These are phyloP conservation scores for Ypsolopha scabrella DNA, from an alignment of 2,888 invertebrate species.

Conservation along the genomic window DNA sequence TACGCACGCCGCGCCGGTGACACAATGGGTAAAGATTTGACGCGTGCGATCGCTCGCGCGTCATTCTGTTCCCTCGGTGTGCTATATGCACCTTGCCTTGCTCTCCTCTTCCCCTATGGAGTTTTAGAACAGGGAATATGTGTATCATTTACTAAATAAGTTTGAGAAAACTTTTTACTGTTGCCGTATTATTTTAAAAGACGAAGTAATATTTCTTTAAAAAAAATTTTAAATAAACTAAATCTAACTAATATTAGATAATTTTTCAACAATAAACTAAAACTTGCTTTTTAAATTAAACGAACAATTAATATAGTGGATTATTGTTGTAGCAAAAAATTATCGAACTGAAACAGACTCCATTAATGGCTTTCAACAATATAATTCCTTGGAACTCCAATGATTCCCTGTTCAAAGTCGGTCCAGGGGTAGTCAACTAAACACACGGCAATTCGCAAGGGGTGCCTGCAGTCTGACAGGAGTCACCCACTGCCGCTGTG, in stretches of 20 bases:
- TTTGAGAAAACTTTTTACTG: too few species aligned
- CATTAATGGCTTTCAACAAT: too few species aligned
- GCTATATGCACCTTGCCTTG: slow-evolving; percentile 42
- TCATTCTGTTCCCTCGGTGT: slow-evolving; percentile 12
- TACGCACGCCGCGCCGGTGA: slow-evolving; percentile 16
- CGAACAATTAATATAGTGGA: too few species aligned
- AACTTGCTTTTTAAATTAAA: too few species aligned
- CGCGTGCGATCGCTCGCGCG: slow-evolving; percentile 37
- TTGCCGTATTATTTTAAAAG: too few species aligned
- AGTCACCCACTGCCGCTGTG: slow-evolving; percentile 5
- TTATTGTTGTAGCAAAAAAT: too few species aligned
- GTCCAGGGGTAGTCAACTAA: slow-evolving; percentile 1
- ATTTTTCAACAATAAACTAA: too few species aligned
- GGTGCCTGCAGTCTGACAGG: slow-evolving; percentile 9
- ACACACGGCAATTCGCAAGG: slow-evolving; percentile 1
- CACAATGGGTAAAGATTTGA: slow-evolving; percentile 34
- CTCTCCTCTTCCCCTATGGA: slow-evolving; percentile 12
- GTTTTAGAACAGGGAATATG: too few species aligned
- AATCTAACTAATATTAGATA: neutral
- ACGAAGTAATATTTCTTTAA: too few species aligned
- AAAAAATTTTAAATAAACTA: neutral
- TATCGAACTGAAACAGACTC: too few species aligned
- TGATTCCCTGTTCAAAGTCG: neutral
- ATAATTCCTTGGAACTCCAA: neutral
- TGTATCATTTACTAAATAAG: too few species aligned